Conservation (phyloP, 1,140 invertebrate species). For the Trichoplusia ni region DNA sequence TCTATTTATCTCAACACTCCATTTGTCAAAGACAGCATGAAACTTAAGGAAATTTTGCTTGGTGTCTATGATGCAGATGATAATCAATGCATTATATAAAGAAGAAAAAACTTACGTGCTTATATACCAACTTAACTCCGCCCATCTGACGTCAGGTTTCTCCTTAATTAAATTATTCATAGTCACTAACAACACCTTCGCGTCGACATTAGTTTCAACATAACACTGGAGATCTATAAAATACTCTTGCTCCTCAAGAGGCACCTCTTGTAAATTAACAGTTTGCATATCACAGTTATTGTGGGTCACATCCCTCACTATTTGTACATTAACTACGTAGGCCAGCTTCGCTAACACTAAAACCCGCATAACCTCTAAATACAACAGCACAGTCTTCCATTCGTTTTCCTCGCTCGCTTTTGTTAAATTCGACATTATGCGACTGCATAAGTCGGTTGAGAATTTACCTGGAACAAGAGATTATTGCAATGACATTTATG, state of each 20-base stretch:
- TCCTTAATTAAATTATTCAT: constrained; percentile 68
- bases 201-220: constrained; percentile 55
- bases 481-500: constrained; percentile 30
- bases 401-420: constrained; percentile 61
- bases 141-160: constrained; percentile 65
- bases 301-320: constrained; percentile 60
- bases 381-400: constrained; percentile 64
- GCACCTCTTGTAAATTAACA: constrained; percentile 65
- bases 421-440: constrained; percentile 58
- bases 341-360: constrained; percentile 66
- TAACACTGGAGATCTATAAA: constrained; percentile 72
- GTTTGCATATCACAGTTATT: constrained; percentile 65
- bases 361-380: constrained; percentile 60
- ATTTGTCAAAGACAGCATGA: background rate
- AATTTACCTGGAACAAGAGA: constrained; percentile 65
- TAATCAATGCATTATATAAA: background rate
- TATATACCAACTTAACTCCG: constrained; percentile 68
- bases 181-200: constrained; percentile 53
- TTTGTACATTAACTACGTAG: constrained; percentile 74
- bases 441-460: constrained; percentile 54
- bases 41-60: too few species aligned
- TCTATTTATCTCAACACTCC: background rate
- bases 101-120: constrained; percentile 57
- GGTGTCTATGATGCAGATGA: too few species aligned
- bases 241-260: constrained; percentile 53